phyloP scores from a whole-genome alignment of 2,113 vertebrate genomes.

The Xerus inauris region DNA sequence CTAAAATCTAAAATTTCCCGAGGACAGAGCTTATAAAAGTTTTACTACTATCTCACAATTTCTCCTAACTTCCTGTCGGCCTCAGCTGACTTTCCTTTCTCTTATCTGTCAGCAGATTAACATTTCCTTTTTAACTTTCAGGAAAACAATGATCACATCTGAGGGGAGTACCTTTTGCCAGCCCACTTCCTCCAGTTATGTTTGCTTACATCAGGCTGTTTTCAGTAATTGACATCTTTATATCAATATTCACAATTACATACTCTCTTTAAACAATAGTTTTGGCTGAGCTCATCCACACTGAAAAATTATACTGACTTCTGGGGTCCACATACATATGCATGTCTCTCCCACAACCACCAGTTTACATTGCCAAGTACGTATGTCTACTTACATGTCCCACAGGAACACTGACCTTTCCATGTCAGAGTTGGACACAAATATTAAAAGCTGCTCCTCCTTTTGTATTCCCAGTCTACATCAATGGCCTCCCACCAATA shows the following conservation, averaged over 20 bases:
- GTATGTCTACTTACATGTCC: neutral
- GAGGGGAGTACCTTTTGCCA: neutral
- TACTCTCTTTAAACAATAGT: neutral
- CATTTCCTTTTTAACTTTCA: neutral
- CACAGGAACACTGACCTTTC: neutral
- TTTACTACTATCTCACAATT: neutral
- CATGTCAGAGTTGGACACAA: neutral
- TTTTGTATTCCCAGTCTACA: neutral
- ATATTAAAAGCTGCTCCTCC: neutral
- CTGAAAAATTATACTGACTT: neutral
- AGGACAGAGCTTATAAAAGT: neutral
- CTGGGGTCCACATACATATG: neutral
- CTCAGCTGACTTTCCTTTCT: neutral
- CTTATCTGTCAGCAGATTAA: conserved; percentile 5
- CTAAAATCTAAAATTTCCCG: neutral
- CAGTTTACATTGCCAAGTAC: neutral
- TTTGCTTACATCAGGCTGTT: neutral
- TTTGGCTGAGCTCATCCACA: neutral
- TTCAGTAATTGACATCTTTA: neutral
- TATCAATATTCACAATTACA: neutral
- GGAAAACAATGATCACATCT: neutral
- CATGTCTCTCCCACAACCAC: neutral
- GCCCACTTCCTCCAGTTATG: neutral
- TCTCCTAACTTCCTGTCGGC: neutral
- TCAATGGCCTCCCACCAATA: neutral